Evolutionary conservation across 1,140 invertebrate genomes (phyloP).

Genomic region (Lasaia peninsularis): DNA sequence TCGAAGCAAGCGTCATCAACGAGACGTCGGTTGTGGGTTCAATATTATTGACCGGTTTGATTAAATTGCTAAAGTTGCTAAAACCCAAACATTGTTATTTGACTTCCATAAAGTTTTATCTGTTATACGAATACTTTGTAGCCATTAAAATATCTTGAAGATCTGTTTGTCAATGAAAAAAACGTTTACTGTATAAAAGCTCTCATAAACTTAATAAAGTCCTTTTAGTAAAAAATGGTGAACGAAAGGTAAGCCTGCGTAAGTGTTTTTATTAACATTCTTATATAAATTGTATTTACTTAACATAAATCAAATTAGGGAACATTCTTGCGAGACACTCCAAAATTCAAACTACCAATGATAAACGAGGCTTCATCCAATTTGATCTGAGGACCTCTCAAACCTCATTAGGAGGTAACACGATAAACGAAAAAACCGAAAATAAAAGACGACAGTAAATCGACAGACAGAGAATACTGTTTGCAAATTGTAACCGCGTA

Average conservation of each 20-base stretch:
- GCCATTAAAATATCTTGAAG: too few relatives aligned
- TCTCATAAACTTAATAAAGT: too few relatives aligned
- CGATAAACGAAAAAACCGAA: conserved; percentile 7
- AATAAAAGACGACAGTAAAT: conserved; percentile 2
- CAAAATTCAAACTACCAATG: conserved; percentile 3
- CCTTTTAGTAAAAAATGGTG: neutral
- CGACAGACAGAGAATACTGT: conserved; percentile 1
- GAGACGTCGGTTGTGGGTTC: too few relatives aligned
- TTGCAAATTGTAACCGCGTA: neutral
- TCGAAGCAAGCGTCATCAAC: too few relatives aligned
- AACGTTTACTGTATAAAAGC: too few relatives aligned
- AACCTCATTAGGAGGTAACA: conserved; percentile 7
- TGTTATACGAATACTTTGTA: too few relatives aligned
- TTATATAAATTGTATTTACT: conserved; percentile 4
- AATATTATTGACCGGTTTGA: too few relatives aligned
- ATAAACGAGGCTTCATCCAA: conserved; percentile 10
- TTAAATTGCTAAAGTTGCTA: too few relatives aligned
- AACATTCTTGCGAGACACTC: conserved; percentile 3
- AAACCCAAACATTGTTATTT: too few relatives aligned
- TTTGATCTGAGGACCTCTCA: conserved; percentile 9
- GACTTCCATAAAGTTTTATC: too few relatives aligned
- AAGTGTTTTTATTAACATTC: neutral
- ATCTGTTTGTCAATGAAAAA: too few relatives aligned
- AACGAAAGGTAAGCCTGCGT: neutral
- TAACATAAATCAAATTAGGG: conserved; percentile 9